phyloP scores from a whole-genome alignment of 2,797 vertebrate genomes.

The Neoniphon sammara region DNA sequence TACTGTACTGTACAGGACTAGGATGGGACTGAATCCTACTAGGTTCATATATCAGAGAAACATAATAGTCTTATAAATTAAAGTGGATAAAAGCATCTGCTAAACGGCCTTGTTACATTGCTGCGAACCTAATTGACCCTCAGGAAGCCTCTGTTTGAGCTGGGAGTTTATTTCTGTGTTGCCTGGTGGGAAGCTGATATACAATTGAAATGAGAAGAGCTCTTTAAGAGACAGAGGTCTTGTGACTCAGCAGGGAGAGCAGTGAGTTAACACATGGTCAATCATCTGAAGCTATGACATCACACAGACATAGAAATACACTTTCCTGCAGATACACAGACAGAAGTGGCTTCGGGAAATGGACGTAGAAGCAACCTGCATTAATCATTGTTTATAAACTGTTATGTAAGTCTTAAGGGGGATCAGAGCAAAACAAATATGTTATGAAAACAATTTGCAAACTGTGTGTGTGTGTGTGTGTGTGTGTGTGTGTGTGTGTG shows the following conservation, averaged over 20 bases:
- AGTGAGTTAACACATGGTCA: slow-evolving; percentile 31
- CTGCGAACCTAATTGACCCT: slow-evolving; percentile 8
- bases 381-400: not conserved
- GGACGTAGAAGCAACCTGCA: not conserved
- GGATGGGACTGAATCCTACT: not conserved
- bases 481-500: slow-evolving; percentile 12
- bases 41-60: slow-evolving; percentile 2
- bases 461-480: slow-evolving; percentile 10
- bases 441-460: not conserved
- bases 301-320: slow-evolving; percentile 9
- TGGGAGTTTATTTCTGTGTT: slow-evolving; percentile 37
- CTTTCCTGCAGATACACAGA: not conserved
- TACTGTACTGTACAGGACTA: not conserved
- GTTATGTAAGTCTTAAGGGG: not conserved
- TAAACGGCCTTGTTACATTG: not conserved
- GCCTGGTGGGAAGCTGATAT: slow-evolving; percentile 4
- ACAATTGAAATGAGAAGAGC: slow-evolving; percentile 36
- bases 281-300: not conserved
- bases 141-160: slow-evolving; percentile 8
- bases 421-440: not conserved
- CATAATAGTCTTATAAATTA: slow-evolving; percentile 13
- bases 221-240: slow-evolving; percentile 48
- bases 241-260: slow-evolving; percentile 53
- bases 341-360: not conserved
- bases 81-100: slow-evolving; percentile 23